Conservation (phyloP, 2,797 vertebrate species). For the Pangasius sanitwongsei region DNA sequence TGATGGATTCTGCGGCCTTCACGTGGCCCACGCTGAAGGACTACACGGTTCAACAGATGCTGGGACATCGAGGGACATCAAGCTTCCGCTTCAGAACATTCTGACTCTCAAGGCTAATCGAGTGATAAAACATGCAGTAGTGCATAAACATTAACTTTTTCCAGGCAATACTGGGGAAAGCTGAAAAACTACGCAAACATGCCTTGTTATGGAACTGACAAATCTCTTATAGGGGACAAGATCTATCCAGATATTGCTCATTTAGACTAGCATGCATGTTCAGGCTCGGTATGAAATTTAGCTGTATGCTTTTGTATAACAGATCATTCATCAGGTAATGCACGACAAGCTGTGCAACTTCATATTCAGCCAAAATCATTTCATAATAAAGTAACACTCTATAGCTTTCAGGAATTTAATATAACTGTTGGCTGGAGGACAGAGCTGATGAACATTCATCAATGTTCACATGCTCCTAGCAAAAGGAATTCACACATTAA, state of each 20-base stretch:
- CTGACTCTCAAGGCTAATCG: conserved; percentile 12
- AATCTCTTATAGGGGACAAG: not conserved
- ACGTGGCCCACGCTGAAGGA: not conserved
- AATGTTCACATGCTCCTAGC: not conserved
- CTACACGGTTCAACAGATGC: conserved; percentile 25
- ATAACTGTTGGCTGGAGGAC: not conserved
- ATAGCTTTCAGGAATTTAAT: not conserved
- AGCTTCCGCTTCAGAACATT: conserved; percentile 14
- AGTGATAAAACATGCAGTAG: conserved; percentile 12
- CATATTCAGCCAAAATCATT: not conserved
- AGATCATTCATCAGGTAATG: too few relatives aligned
- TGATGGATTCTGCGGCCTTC: conserved; percentile 28
- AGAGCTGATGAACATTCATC: not conserved
- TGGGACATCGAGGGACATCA: not conserved
- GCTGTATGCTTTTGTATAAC: not conserved
- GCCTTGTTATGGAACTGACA: not conserved
- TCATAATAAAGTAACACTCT: not conserved
- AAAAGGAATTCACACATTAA: not conserved
- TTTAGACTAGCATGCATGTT: not conserved
- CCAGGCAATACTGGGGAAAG: not conserved
- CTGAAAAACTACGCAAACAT: not conserved
- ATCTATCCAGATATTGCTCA: too few relatives aligned
- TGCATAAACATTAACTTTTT: not conserved
- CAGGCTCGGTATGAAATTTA: not conserved
- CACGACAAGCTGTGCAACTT: not conserved